Evolutionary conservation across 2,888 invertebrate genomes (phyloP).

Genomic region (Drosophila macrospina): DNA sequence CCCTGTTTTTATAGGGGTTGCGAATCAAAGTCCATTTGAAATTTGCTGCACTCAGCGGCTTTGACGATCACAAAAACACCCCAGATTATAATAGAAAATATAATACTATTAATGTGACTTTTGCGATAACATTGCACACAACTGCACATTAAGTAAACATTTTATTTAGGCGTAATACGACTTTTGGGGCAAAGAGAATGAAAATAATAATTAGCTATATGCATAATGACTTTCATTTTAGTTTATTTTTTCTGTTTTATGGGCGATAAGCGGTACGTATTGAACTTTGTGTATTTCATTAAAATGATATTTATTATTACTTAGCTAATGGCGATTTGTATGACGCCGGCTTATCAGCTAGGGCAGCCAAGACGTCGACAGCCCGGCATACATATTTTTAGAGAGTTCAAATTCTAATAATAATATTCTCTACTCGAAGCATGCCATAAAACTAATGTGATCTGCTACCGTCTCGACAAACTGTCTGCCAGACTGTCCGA

Average conservation of each 20-base stretch:
- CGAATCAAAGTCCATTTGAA: conserved; percentile 31
- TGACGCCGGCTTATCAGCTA: conserved; percentile 64
- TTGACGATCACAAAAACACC: conserved; percentile 32
- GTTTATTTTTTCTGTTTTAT: neutral
- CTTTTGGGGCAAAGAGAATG: neutral
- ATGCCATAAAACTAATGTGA: conserved; percentile 64
- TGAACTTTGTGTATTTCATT: conserved; percentile 64
- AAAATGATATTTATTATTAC: conserved; percentile 69
- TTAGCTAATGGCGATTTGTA: conserved; percentile 42
- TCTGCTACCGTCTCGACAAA: conserved; percentile 58
- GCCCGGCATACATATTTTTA: conserved; percentile 33
- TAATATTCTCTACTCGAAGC: conserved; percentile 5
- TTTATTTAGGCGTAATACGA: conserved; percentile 1
- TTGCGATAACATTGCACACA: conserved; percentile 47
- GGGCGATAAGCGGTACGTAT: conserved; percentile 38
- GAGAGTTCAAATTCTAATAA: conserved; percentile 54
- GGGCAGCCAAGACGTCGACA: conserved; percentile 37
- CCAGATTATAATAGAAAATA: conserved; percentile 23
- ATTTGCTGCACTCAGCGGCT: conserved; percentile 32
- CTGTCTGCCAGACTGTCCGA: conserved; percentile 24
- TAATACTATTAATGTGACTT: conserved; percentile 32
- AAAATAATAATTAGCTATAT: conserved; percentile 5
- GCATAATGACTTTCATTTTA: neutral
- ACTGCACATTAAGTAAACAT: neutral
- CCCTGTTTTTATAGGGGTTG: conserved; percentile 50